Percentiles rank a stretch among this genome's conserved stretches.
These are phyloP conservation scores for Machimus atricapillus DNA, from an alignment of 2,888 invertebrate genomes.

Conservation along the genomic window DNA sequence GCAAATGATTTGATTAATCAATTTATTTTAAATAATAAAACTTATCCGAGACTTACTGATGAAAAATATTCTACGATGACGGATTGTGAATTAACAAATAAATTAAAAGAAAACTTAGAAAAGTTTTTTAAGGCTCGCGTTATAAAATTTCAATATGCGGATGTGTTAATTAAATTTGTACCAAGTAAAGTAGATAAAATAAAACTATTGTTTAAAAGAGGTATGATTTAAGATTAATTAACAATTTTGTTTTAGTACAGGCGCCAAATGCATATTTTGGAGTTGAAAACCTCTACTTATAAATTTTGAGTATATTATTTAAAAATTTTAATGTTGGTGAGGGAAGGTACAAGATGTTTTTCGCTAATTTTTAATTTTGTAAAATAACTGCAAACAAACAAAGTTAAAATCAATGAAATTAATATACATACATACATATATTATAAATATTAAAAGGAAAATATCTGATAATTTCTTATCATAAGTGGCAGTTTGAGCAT, in stretches of 20 bases:
- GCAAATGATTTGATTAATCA: conserved; percentile 59
- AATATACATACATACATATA: no score
- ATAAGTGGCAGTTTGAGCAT: no score
- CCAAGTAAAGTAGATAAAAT: conserved; percentile 65
- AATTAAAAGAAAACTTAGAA: conserved; percentile 64
- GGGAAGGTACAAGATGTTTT: background rate
- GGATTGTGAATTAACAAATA: conserved; percentile 64
- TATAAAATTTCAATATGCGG: conserved; percentile 65
- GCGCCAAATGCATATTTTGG: background rate
- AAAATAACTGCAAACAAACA: no score
- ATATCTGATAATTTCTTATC: no score
- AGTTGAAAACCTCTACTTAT: background rate
- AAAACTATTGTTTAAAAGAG: conserved; percentile 64
- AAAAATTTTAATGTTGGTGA: no score
- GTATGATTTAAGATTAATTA: conserved; percentile 54
- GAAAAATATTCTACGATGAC: conserved; percentile 64
- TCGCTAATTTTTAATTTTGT: background rate
- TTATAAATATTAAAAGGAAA: no score
- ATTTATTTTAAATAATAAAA: conserved; percentile 53
- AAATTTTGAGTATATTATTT: background rate
- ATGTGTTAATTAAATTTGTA: conserved; percentile 64
- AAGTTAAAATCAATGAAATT: no score
- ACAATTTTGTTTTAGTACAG: background rate
- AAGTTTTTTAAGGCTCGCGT: conserved; percentile 64
- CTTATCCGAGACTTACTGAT: conserved; percentile 54